Conservation (phyloP, 2,797 vertebrate species). For the Platalea minor region DNA sequence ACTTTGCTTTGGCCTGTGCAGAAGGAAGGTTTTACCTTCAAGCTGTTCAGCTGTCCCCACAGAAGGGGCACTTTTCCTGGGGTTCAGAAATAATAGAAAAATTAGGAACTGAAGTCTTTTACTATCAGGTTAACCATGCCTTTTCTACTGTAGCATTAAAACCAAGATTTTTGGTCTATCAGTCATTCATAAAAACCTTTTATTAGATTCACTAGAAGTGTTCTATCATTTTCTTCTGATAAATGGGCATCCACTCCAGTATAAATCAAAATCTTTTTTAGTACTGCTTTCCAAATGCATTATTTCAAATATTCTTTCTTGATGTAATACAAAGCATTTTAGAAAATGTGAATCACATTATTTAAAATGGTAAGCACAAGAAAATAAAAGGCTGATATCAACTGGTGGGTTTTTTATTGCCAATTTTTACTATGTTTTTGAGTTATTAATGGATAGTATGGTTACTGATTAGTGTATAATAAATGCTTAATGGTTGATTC, state of each 20-base stretch:
- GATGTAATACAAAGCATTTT: slow-evolving; percentile 47
- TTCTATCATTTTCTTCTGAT: slow-evolving; percentile 50
- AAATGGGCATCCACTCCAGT: slow-evolving; percentile 52
- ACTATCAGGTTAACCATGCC: background rate
- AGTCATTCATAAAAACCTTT: background rate
- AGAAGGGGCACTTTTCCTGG: background rate
- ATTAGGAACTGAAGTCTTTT: background rate
- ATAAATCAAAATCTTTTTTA: slow-evolving; percentile 45
- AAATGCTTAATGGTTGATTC: background rate
- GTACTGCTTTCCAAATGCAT: slow-evolving; percentile 41
- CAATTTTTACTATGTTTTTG: background rate
- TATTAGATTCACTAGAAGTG: slow-evolving; percentile 55
- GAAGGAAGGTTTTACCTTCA: background rate
- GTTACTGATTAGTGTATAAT: background rate
- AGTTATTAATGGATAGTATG: slow-evolving; percentile 13
- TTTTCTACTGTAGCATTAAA: background rate
- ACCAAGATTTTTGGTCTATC: background rate
- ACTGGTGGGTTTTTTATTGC: background rate
- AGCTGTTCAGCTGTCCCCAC: background rate
- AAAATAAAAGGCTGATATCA: slow-evolving; percentile 54
- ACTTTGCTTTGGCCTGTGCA: background rate
- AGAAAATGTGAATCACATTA: background rate
- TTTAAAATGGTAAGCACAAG: slow-evolving; percentile 11
- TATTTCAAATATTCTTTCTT: slow-evolving; percentile 62
- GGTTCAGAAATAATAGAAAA: background rate